A percentile compares a stretch with the other conserved stretches of the same genome.
Evolutionary conservation across 2,113 vertebrate species (phyloP).

Genomic region (Leucoraja erinaceus): DNA sequence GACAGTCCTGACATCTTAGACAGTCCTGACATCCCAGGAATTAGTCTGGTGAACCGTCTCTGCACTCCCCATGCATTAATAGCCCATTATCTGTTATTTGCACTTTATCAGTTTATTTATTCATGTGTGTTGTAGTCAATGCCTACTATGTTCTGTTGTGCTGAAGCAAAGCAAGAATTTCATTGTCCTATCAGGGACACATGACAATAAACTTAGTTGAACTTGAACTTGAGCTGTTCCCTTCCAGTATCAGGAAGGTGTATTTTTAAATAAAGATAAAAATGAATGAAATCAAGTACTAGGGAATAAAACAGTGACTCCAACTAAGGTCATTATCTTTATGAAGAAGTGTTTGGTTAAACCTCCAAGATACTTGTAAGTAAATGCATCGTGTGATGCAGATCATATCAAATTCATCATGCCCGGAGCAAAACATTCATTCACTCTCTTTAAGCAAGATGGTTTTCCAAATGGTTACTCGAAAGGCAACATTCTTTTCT

Average conservation of each 20-base stretch:
- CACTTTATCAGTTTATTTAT: no score
- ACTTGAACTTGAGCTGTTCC: no score
- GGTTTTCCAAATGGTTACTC: neutral
- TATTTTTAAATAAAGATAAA: neutral
- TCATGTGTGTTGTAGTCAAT: no score
- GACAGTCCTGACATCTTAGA: no score
- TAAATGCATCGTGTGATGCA: neutral
- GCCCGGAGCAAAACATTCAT: neutral
- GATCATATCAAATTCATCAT: neutral
- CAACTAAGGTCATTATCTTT: neutral
- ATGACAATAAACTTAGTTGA: no score
- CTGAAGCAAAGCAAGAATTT: no score
- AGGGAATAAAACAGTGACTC: neutral
- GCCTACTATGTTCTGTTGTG: no score
- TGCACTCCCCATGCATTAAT: no score
- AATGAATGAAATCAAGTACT: neutral
- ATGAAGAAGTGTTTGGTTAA: neutral
- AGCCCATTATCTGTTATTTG: no score
- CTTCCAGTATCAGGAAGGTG: neutral
- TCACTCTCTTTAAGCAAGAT: neutral
- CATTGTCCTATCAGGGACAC: no score
- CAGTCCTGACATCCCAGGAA: no score
- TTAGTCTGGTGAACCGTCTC: no score
- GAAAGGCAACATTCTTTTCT: neutral
- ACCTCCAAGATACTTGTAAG: neutral